phyloP scores from a whole-genome alignment of 2,888 invertebrate genomes.

The Torymus aiolomorphi region DNA sequence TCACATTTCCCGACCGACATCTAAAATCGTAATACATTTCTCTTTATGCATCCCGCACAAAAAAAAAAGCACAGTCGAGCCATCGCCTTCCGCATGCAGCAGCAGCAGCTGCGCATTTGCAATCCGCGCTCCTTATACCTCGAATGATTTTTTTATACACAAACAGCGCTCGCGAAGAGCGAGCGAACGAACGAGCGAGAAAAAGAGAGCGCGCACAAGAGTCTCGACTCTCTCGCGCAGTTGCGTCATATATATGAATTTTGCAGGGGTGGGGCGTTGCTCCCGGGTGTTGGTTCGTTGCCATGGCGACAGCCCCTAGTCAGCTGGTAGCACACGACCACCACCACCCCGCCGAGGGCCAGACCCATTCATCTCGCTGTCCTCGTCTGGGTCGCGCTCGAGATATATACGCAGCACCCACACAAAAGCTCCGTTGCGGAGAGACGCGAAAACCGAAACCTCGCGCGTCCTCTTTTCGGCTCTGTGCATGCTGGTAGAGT shows the following conservation, averaged over 20 bases:
- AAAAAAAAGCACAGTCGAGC: too few species aligned
- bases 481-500: not conserved
- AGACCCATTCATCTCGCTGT: constrained; percentile 70
- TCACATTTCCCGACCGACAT: too few species aligned
- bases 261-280: constrained; percentile 69
- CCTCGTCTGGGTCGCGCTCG: constrained; percentile 29
- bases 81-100: too few species aligned
- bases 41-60: too few species aligned
- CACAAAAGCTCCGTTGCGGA: not conserved
- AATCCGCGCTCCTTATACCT: not conserved
- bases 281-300: constrained; percentile 71
- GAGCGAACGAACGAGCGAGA: not conserved
- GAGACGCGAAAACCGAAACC: not conserved
- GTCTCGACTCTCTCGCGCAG: not conserved
- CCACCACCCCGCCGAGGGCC: constrained; percentile 10
- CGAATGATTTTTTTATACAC: constrained; percentile 13
- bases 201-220: not conserved
- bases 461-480: not conserved
- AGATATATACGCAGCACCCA: not conserved
- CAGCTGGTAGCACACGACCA: constrained; percentile 70
- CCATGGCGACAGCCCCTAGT: constrained; percentile 72
- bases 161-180: not conserved
- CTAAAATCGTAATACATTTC: too few species aligned
- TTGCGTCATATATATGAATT: constrained; percentile 63
- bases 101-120: too few species aligned